A percentile compares a stretch with the other conserved stretches of the same genome.
phyloP scores from a whole-genome alignment of 2,888 invertebrate species.

The Synergus umbraculus region DNA sequence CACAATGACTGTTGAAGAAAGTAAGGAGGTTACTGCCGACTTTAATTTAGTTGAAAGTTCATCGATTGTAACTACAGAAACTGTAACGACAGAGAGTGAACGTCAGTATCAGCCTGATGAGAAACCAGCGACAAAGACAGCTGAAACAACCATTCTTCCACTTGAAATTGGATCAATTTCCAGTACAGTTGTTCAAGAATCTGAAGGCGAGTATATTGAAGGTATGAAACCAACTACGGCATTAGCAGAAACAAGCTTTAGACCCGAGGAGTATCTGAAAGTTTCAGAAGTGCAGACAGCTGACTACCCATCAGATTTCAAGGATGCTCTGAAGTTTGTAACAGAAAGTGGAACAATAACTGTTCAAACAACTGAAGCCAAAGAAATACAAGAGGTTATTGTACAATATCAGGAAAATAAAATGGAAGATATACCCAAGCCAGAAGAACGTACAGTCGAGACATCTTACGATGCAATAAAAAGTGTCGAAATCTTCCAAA shows the following conservation, averaged over 20 bases:
- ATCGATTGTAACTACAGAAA: slow-evolving; percentile 81
- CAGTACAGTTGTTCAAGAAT: slow-evolving; percentile 83
- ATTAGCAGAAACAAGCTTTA: slow-evolving; percentile 81
- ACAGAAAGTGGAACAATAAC: slow-evolving; percentile 79
- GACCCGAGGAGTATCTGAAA: slow-evolving; percentile 81
- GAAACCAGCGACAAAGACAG: slow-evolving; percentile 70
- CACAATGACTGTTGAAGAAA: slow-evolving; percentile 78
- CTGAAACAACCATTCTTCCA: slow-evolving; percentile 77
- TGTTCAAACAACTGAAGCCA: slow-evolving; percentile 82
- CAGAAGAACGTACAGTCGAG: slow-evolving; percentile 76
- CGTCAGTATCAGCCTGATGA: slow-evolving; percentile 77
- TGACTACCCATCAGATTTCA: slow-evolving; percentile 79
- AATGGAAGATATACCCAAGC: slow-evolving; percentile 71
- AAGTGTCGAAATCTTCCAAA: slow-evolving; percentile 82
- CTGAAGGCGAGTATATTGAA: slow-evolving; percentile 80
- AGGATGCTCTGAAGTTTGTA: slow-evolving; percentile 79
- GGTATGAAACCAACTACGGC: slow-evolving; percentile 79
- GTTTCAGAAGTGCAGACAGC: slow-evolving; percentile 81
- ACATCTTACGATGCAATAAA: slow-evolving; percentile 81
- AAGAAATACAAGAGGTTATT: slow-evolving; percentile 81
- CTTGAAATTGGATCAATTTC: slow-evolving; percentile 81
- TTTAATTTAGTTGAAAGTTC: slow-evolving; percentile 82
- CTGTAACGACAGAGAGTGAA: slow-evolving; percentile 82
- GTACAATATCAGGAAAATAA: slow-evolving; percentile 83
- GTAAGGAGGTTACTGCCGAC: slow-evolving; percentile 80